phyloP scores from a whole-genome alignment of 2,113 vertebrate genomes.

The Misgurnus anguillicaudatus region DNA sequence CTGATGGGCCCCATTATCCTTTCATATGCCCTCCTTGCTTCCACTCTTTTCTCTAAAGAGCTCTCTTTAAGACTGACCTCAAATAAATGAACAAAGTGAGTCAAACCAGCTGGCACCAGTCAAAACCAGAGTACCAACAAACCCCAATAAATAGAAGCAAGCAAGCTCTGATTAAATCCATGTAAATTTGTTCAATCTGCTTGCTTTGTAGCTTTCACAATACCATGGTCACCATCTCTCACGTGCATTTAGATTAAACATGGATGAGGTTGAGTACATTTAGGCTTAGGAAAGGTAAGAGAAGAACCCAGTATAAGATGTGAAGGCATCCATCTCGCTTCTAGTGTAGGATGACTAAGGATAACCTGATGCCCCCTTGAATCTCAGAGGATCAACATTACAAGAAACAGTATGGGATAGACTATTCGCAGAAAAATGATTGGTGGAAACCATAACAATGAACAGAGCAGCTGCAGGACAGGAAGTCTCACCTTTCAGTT shows the following conservation, averaged over 20 bases:
- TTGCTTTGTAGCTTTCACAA: conserved; percentile 16
- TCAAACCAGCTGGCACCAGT: conserved; percentile 4
- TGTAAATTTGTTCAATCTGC: conserved; percentile 2
- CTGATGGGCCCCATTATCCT: conserved; percentile 9
- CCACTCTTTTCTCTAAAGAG: neutral
- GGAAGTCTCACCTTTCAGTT: neutral
- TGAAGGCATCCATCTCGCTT: neutral
- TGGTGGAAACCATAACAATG: neutral
- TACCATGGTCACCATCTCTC: neutral
- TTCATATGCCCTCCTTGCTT: neutral
- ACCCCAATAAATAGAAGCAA: neutral
- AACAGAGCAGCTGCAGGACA: neutral
- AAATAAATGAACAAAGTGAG: neutral
- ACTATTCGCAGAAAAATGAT: no score
- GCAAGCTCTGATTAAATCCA: conserved; percentile 14
- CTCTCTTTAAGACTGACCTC: neutral
- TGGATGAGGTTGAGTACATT: neutral
- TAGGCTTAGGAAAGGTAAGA: neutral
- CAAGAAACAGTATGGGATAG: neutral
- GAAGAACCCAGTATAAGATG: neutral
- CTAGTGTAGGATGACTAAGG: neutral
- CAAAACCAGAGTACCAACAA: neutral
- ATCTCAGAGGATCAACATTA: neutral
- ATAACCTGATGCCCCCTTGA: neutral
- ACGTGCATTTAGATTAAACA: neutral